Conservation (phyloP, 2,797 vertebrate genomes). For the Hylomyscus alleni region DNA sequence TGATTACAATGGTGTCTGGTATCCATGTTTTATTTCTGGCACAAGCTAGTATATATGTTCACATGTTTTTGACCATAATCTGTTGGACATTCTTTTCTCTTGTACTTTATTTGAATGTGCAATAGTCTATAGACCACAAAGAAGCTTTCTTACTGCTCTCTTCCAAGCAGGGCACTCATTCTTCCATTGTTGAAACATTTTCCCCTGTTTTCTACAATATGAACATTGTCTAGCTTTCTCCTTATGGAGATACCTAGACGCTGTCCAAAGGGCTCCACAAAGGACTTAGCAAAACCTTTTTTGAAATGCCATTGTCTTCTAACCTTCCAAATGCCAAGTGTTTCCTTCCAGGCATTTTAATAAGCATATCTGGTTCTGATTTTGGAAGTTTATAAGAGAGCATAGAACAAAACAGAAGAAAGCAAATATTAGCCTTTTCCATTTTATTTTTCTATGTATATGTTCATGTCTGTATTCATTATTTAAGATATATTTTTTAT, state of each 20-base stretch:
- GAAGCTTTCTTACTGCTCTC: constrained; percentile 89
- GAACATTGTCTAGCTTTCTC: constrained; percentile 82
- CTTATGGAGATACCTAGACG: constrained; percentile 80
- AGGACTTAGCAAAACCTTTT: constrained; percentile 80
- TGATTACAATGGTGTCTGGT: constrained; percentile 90
- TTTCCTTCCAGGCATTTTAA: constrained; percentile 85
- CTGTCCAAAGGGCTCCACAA: constrained; percentile 87
- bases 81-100: constrained; percentile 89
- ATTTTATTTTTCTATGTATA: constrained; percentile 84
- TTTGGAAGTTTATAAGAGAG: constrained; percentile 85
- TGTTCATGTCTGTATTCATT: constrained; percentile 84
- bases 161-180: constrained; percentile 88
- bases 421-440: constrained; percentile 80
- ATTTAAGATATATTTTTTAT: constrained; percentile 85
- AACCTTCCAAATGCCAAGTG: constrained; percentile 84
- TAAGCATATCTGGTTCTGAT: constrained; percentile 80
- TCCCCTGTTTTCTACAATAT: constrained; percentile 76
- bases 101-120: constrained; percentile 95
- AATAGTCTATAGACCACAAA: constrained; percentile 96
- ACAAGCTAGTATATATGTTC: constrained; percentile 91
- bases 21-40: constrained; percentile 90
- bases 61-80: constrained; percentile 89
- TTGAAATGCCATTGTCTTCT: constrained; percentile 82
- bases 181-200: constrained; percentile 77
- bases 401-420: constrained; percentile 86